phyloP scores from a whole-genome alignment of 1,140 invertebrate species.

The Ostrea edulis region DNA sequence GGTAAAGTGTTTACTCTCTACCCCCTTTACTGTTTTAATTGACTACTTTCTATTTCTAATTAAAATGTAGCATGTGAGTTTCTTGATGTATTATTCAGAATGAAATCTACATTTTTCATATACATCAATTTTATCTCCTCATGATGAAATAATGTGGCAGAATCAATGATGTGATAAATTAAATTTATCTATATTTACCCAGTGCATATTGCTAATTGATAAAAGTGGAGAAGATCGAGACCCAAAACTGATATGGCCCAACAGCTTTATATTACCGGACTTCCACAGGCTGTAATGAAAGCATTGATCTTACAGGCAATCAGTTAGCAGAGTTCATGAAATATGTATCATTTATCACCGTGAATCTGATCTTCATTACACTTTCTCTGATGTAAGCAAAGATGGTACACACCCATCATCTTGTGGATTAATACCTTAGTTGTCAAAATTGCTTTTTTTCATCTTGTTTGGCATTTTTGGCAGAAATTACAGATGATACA shows the following conservation, averaged over 20 bases:
- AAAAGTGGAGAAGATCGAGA: background rate
- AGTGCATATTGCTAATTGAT: background rate
- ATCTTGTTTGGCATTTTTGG: background rate
- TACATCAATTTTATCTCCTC: background rate
- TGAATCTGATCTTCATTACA: background rate
- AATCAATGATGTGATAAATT: background rate
- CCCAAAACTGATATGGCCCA: background rate
- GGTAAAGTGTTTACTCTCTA: background rate
- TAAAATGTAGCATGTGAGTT: background rate
- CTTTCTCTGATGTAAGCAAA: conserved; percentile 11
- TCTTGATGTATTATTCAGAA: background rate
- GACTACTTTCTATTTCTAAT: too few species aligned
- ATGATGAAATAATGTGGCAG: background rate
- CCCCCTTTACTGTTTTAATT: too few species aligned
- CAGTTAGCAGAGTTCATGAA: background rate
- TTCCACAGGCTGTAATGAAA: background rate
- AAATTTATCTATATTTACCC: background rate
- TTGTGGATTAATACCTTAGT: background rate
- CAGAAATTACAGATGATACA: background rate
- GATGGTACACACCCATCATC: background rate
- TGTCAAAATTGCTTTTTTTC: background rate
- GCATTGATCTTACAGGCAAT: conserved; percentile 7
- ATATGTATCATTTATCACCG: conserved; percentile 21
- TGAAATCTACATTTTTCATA: background rate
- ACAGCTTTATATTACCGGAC: background rate